A percentile compares a stretch with the other conserved stretches of the same genome.
Evolutionary conservation across 2,888 invertebrate species (phyloP).

Genomic region (Iphiclides podalirius): DNA sequence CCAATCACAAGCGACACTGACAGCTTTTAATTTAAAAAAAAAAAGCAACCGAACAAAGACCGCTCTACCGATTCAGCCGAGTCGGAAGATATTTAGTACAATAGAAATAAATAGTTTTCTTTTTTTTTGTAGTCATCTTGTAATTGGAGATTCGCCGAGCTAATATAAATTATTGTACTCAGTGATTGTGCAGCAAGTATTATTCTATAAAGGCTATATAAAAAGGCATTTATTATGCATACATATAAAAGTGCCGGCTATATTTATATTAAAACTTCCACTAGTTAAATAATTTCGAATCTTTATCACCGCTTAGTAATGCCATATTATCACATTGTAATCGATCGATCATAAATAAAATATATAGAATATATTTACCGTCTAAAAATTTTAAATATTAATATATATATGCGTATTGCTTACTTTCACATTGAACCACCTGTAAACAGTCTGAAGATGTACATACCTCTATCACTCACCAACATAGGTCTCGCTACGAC

Average conservation of each 20-base stretch:
- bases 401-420: neutral
- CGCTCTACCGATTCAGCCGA: neutral
- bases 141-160: slow-evolving; percentile 1
- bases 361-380: neutral
- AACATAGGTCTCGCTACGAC: no score
- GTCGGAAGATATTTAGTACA: neutral
- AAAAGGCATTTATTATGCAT: neutral
- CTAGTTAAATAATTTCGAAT: slow-evolving; percentile 6
- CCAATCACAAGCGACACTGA: slow-evolving; percentile 11
- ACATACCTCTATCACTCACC: no score
- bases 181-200: slow-evolving; percentile 7
- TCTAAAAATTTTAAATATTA: neutral
- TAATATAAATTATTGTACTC: slow-evolving; percentile 7
- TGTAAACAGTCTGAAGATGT: no score
- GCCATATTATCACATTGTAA: slow-evolving; percentile 2
- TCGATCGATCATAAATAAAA: neutral
- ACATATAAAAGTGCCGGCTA: neutral
- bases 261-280: neutral
- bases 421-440: neutral
- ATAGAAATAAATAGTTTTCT: neutral
- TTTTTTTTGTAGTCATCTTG: slow-evolving; percentile 2
- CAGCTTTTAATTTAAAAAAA: neutral
- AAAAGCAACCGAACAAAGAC: slow-evolving; percentile 2
- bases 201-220: slow-evolving; percentile 3
- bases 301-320: slow-evolving; percentile 2